Evolutionary conservation across 2,888 invertebrate species (phyloP).

Genomic region (Osmoderma eremita): DNA sequence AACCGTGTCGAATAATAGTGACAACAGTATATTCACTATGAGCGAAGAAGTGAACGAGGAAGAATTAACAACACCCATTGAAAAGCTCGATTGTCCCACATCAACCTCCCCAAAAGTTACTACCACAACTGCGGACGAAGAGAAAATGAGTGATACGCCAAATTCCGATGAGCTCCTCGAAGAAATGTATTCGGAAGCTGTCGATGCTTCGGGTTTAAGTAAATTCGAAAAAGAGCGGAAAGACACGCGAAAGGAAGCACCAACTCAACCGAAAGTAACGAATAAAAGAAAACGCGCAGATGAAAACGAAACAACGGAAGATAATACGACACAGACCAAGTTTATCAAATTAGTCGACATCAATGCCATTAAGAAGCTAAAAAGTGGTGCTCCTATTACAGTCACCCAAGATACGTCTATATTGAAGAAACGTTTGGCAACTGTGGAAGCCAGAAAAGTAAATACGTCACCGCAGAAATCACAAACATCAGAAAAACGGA

Average conservation of each 20-base stretch:
- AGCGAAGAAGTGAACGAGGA: neutral
- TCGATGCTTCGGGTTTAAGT: conserved; percentile 22
- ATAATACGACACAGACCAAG: conserved; percentile 17
- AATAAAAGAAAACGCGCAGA: conserved; percentile 30
- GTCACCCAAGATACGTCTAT: conserved; percentile 3
- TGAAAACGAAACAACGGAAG: conserved; percentile 22
- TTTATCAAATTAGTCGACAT: conserved; percentile 42
- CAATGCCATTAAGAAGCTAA: conserved; percentile 34
- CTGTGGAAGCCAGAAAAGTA: neutral
- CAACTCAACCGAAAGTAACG: neutral
- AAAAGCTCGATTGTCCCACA: too few relatives aligned
- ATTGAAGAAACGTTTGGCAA: conserved; percentile 21
- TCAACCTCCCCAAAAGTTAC: neutral
- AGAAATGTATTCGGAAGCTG: conserved; percentile 40
- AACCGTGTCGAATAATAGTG: neutral
- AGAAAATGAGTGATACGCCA: conserved; percentile 9
- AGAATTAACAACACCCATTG: neutral
- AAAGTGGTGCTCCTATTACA: neutral
- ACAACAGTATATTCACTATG: neutral
- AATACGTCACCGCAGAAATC: neutral
- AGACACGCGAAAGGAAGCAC: neutral
- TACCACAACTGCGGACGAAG: neutral
- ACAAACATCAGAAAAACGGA: conserved; percentile 5
- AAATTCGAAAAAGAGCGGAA: conserved; percentile 6
- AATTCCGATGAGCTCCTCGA: conserved; percentile 37